These are phyloP conservation scores for Drosophila grimshawi DNA, from an alignment of 1,140 invertebrate genomes.

Conservation along the genomic window DNA sequence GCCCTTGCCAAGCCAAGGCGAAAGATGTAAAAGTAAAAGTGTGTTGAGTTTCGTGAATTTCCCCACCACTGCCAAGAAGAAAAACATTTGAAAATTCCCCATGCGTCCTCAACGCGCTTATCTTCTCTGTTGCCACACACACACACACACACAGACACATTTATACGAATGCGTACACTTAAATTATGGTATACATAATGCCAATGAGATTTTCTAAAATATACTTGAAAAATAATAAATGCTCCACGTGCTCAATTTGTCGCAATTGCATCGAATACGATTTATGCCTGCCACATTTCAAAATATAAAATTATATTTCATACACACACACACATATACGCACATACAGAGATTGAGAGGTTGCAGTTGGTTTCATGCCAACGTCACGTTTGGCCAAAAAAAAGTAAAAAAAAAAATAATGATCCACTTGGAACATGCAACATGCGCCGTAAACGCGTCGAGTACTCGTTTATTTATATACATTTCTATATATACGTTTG, in stretches of 20 bases:
- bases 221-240: background rate
- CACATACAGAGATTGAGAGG: background rate
- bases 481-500: conserved; percentile 2
- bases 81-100: conserved; percentile 76
- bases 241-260: conserved; percentile 4
- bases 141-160: conserved; percentile 40
- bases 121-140: conserved; percentile 38
- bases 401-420: conserved; percentile 11
- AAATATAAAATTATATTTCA: conserved; percentile 39
- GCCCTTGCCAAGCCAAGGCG: conserved; percentile 41
- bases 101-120: conserved; percentile 65
- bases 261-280: background rate
- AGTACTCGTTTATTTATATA: conserved; percentile 47
- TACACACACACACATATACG: conserved; percentile 1
- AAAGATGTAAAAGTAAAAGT: conserved; percentile 74
- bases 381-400: conserved; percentile 36
- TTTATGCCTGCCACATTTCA: conserved; percentile 3
- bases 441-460: conserved; percentile 36
- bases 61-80: conserved; percentile 52
- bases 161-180: background rate
- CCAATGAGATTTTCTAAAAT: conserved; percentile 25
- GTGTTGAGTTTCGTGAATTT: conserved; percentile 76
- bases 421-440: conserved; percentile 49
- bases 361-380: conserved; percentile 29
- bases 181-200: conserved; percentile 70